Evolutionary conservation across 2,797 vertebrate genomes (phyloP), one percentile per base, ranked within the genome.

Genomic region (Oryzias dopingdopingensis): DNA sequence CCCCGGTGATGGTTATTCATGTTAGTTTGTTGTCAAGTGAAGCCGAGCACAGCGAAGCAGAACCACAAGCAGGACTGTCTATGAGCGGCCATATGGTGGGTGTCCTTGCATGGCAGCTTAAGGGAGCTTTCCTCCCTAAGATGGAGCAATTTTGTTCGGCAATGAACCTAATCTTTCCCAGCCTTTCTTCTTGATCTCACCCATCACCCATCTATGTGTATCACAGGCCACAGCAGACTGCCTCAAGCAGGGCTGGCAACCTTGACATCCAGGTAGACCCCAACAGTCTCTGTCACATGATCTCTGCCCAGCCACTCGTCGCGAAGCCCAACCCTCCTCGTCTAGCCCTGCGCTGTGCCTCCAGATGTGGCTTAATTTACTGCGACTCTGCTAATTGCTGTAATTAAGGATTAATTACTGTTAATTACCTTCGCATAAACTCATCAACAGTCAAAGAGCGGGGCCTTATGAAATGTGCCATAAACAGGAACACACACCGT

Each of bases 351-450:
- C 83, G 94, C 93, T 90, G 87, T 94, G 94, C 88, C 94, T 96
- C 97, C 96, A 99, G 97, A 99, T 99, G 97, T 97, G 95, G 94
- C 95, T 99, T 99, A 98, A 99, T 99, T 97, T 98, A 97, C 95
- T 98, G 97, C 95, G 94, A 97, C 97, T 97, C 94, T 92, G 96
- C 95, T 99, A 99, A 99, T 99, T 98, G 97, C 96, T 96, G 95
- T 98, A 98, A 99, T 99, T 99, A 98, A 98, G 96, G 95, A 98
- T 99, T 99, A 99, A 99, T 99, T 99, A 96, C 96, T 95, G 95
- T 98, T 98, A 99, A 98, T 99, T 98, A 98, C 95, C 95, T 96
- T 95, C 93, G 93, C 96, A 97, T 98, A 98, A 98, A 98, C 96
- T 98, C 96, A 95, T 97, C 92, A 95, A 94, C 96, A 98, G 97